These are phyloP conservation scores for Cheirogaleus major DNA, from an alignment of 2,797 vertebrate genomes.

Conservation along the genomic window DNA sequence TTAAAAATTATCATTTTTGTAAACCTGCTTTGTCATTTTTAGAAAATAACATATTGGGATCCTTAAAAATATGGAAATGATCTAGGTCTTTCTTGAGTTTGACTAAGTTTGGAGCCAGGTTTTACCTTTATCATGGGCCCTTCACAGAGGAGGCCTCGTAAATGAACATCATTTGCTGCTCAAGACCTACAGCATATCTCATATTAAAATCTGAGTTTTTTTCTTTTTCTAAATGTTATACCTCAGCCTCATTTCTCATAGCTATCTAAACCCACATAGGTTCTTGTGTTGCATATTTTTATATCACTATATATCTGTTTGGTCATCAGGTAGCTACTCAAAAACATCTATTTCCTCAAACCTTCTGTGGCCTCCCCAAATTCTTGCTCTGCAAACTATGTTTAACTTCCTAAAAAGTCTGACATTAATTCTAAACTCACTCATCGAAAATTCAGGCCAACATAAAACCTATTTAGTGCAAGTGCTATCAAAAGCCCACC, in stretches of 20 bases:
- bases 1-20: neutral
- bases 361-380: neutral
- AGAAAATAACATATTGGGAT: neutral
- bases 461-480: neutral
- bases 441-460: neutral
- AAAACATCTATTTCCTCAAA: neutral
- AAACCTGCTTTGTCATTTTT: neutral
- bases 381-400: neutral
- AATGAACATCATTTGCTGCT: neutral
- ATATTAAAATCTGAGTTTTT: neutral
- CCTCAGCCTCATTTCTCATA: neutral
- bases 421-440: neutral
- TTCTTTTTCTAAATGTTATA: neutral
- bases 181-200: neutral
- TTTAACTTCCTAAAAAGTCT: neutral
- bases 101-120: neutral
- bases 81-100: neutral
- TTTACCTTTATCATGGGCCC: neutral
- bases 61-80: neutral
- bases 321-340: neutral
- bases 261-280: neutral
- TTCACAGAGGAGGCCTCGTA: neutral
- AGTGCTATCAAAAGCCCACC: neutral
- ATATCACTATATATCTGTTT: neutral
- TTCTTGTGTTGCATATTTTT: neutral